phyloP scores from a whole-genome alignment of 2,888 invertebrate species.

The Dysmachus trigonus region DNA sequence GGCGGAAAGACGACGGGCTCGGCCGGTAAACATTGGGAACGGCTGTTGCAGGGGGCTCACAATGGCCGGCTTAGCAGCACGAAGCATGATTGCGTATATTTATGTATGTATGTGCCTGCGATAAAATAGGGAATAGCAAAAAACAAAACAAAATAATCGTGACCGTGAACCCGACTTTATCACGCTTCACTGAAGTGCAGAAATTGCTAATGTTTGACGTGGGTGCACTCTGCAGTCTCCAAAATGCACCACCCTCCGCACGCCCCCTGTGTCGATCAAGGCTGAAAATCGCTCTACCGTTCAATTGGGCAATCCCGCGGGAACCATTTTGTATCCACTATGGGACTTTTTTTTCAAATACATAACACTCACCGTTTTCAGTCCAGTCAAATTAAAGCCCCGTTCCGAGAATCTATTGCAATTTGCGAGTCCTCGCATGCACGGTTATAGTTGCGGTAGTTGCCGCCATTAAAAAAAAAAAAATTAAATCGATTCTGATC shows the following conservation, averaged over 20 bases:
- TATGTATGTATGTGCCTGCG: neutral
- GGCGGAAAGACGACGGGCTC: neutral
- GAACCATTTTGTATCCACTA: neutral
- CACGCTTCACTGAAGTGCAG: slow-evolving; percentile 13
- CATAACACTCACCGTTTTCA: neutral
- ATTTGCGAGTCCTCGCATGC: neutral
- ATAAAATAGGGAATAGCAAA: slow-evolving; percentile 20
- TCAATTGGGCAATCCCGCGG: neutral
- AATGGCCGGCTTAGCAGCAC: slow-evolving; percentile 18
- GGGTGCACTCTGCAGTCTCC: neutral
- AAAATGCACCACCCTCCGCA: neutral
- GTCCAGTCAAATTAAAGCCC: neutral
- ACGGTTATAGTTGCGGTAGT: neutral
- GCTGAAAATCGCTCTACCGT: neutral
- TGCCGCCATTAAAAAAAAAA: neutral
- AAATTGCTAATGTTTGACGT: neutral
- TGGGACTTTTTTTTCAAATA: neutral
- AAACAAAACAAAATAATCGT: slow-evolving; percentile 38
- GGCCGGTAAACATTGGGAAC: slow-evolving; percentile 17
- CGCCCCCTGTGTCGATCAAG: neutral
- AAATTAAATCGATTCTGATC: neutral
- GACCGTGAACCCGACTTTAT: slow-evolving; percentile 35
- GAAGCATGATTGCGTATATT: slow-evolving; percentile 14
- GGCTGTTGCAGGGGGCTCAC: slow-evolving; percentile 12
- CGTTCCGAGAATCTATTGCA: neutral